phyloP scores from a whole-genome alignment of 2,888 invertebrate genomes.

The Sarcophaga variegata region DNA sequence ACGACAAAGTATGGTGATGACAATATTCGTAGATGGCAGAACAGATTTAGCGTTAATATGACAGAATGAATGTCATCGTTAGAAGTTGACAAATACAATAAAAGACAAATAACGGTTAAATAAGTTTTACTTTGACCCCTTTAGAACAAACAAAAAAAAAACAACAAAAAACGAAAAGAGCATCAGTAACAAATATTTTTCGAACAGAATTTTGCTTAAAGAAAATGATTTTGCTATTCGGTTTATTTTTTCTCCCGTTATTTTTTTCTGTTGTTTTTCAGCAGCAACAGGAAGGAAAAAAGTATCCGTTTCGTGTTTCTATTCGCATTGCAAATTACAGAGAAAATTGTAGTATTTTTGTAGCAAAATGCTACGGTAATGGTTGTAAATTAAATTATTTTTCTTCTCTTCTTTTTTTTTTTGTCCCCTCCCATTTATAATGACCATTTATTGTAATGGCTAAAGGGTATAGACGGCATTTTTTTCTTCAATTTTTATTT shows the following conservation, averaged over 20 bases:
- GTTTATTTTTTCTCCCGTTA: not conserved
- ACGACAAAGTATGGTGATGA: constrained; percentile 5
- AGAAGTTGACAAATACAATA: not conserved
- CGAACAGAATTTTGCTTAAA: not conserved
- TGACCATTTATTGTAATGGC: too few species aligned
- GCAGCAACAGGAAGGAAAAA: not conserved
- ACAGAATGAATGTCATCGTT: constrained; percentile 26
- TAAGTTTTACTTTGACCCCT: constrained; percentile 23
- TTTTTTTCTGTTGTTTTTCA: not conserved
- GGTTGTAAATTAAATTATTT: constrained; percentile 51
- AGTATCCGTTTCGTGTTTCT: not conserved
- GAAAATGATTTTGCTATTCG: not conserved
- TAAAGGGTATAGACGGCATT: too few species aligned
- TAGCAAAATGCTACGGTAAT: constrained; percentile 40
- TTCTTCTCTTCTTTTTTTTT: too few species aligned
- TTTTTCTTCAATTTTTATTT: too few species aligned
- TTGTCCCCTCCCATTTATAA: too few species aligned
- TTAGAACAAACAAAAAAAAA: not conserved
- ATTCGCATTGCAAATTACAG: not conserved
- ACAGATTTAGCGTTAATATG: constrained; percentile 2
- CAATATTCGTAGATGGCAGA: not conserved
- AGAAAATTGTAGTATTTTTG: constrained; percentile 6
- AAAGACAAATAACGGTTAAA: not conserved
- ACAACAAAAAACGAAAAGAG: not conserved
- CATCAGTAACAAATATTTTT: not conserved